Evolutionary conservation across 2,797 vertebrate species (phyloP).

Genomic region (Centroberyx gerrardi): DNA sequence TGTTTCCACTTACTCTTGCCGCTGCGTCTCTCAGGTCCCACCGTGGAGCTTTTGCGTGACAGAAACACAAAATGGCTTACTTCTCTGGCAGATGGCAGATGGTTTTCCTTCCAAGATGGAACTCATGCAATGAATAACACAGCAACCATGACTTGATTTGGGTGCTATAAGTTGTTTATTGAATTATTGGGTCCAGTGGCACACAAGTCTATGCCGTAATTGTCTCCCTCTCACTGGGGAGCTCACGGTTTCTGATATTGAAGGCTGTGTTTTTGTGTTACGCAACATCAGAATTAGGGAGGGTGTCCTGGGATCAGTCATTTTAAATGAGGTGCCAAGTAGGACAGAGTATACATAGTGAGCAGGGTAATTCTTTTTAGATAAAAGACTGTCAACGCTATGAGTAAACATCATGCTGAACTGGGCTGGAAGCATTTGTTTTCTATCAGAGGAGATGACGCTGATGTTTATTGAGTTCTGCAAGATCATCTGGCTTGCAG

Average conservation of each 20-base stretch:
- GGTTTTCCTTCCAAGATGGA: slow-evolving; percentile 38
- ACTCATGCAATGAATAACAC: slow-evolving; percentile 42
- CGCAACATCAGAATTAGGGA: slow-evolving; percentile 41
- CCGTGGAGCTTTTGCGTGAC: slow-evolving; percentile 34
- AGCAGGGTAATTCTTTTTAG: slow-evolving; percentile 20
- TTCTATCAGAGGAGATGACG: slow-evolving; percentile 15
- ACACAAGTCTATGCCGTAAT: slow-evolving; percentile 30
- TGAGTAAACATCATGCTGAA: slow-evolving; percentile 18
- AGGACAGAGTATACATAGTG: slow-evolving; percentile 19
- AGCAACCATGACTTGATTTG: slow-evolving; percentile 55
- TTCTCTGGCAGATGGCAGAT: slow-evolving; percentile 59
- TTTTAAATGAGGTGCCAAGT: slow-evolving; percentile 47
- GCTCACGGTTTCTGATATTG: slow-evolving; percentile 35
- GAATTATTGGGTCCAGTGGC: slow-evolving; percentile 35
- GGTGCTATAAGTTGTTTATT: slow-evolving; percentile 56
- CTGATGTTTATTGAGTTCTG: slow-evolving; percentile 11
- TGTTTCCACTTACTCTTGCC: slow-evolving; percentile 47
- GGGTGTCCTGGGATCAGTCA: slow-evolving; percentile 41
- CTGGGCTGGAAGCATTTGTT: slow-evolving; percentile 9
- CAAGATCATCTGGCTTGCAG: not conserved
- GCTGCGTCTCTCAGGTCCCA: slow-evolving; percentile 48
- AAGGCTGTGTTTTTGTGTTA: slow-evolving; percentile 23
- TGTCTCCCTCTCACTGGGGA: slow-evolving; percentile 55
- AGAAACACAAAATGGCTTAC: slow-evolving; percentile 57
- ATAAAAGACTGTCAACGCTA: slow-evolving; percentile 19